Percentiles rank a stretch among this genome's conserved stretches.
These are phyloP conservation scores for Copsychus sechellarum DNA, from an alignment of 2,113 vertebrate genomes.

Conservation along the genomic window DNA sequence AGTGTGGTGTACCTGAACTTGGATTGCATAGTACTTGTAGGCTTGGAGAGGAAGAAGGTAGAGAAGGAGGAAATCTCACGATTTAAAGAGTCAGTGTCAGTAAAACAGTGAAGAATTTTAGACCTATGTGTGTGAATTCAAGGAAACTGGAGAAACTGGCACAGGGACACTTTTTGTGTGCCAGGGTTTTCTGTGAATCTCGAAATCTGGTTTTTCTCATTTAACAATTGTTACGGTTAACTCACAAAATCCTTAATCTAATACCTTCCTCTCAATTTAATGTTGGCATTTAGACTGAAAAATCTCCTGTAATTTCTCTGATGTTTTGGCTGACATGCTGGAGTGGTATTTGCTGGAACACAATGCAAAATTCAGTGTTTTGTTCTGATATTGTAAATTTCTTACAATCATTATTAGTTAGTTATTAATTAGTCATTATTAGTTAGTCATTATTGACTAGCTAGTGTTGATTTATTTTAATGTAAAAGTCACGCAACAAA, in stretches of 20 bases:
- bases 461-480: neutral
- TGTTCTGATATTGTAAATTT: neutral
- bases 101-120: neutral
- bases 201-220: neutral
- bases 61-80: neutral
- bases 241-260: neutral
- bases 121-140: neutral
- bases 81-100: neutral
- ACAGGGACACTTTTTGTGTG: neutral
- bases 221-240: neutral
- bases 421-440: too few species aligned
- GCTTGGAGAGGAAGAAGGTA: neutral
- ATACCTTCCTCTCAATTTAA: neutral
- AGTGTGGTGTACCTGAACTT: neutral
- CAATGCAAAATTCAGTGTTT: neutral
- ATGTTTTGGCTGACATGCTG: neutral
- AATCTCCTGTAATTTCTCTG: neutral
- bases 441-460: neutral
- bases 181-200: conserved; percentile 1
- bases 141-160: neutral
- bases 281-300: neutral
- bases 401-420: too few species aligned
- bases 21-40: neutral
- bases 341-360: neutral
- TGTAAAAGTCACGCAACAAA: neutral